Base-by-base conservation (phyloP, 2,797 vertebrate genomes). In the Sternarchorhynchus goeldii region DNA sequence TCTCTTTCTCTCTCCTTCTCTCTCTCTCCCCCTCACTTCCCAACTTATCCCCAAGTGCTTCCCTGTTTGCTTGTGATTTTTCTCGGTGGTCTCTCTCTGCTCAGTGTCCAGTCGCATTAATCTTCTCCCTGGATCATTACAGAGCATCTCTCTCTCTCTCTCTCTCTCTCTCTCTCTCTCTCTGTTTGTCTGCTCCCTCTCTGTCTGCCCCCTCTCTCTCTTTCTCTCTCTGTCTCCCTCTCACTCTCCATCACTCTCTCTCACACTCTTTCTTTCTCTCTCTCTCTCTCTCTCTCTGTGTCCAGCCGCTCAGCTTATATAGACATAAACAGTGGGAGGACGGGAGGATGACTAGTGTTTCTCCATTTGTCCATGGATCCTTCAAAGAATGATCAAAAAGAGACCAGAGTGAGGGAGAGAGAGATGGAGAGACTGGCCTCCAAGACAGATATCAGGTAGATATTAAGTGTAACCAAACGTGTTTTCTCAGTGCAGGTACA, bases 401-500 rank as follows among this genome's bases (percentile, higher is more conserved):
- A 12, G 41, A 57, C 66, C 56, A 29, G 34, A 56, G 69, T 53
- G 59, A 53, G 66, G n/a, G 65, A 62, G 73, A 60, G 41, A 77
- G 39, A 79, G 67, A 78, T 78, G 74, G 71, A 82, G 76, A 71
- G 67, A 29, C 75, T 73, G 53, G 78, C 62, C 34, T 82, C 53
- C n/a, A 20, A 65, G 62, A 82, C 56, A 65, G 75, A 77, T 83
- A 83, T 75, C 83, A 84, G 79, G 74, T 81, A 68, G 79, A 80
- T 81, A 75, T 78, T 79, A 67, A 72, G 82, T 79, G 12, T 12
- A 83, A 81, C 81, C 84, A 84, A 84, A 84, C 79, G 76, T 81
- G 79, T 81, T 84, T 83, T 86, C 84, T 84, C 79, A 83, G 78
- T 45, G 77, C 79, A 75, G 82, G 41, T 65, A 81, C 32, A 62